Base-by-base conservation (phyloP, 53 echinoderm and acorn worm genomes). In the Glandiceps talaboti region DNA sequence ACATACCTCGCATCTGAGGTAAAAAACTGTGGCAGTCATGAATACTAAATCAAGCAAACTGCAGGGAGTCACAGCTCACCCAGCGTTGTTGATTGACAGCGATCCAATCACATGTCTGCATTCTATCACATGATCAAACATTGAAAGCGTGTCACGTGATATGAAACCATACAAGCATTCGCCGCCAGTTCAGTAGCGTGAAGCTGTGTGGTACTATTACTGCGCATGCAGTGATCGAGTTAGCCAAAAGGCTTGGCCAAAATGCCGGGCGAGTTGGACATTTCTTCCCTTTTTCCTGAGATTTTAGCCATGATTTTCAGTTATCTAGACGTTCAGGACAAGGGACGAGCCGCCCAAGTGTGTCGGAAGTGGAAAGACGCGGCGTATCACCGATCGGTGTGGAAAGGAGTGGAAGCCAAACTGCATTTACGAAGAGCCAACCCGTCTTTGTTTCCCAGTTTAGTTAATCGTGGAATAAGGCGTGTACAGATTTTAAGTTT, bases 371-470 rank as follows among this genome's bases (percentile, higher is more conserved):
- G 93, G 99, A 83, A 92, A 80, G 99, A 97, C 79, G 92, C 99
- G 27, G 81, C 93, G 74, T 97, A 97, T 32, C 93, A 93, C 80
- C 99, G 99, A 78, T 97, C 93, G 80, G 93, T 97, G 82, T 97
- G 99, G 99, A 84, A 92, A 84, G 93, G 99, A 74, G 99, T 97
- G 80, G 99, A 97, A 86, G 99, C 99, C 74, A 97, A 97, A 82
- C 88, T 93, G 28, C 99, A 93, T 80, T 87, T 97, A 76, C 90
- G 92, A 30, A 86, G 93, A 72, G 80, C 89, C 74, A 97, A 93
- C 83, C 90, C 99, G 82, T 93, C 99, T 86, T 90, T 97, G 91
- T 97, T 97, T 82, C 91, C 93, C 45, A 97, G 99, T 78, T 91
- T 97, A 29, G 92, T 93, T 76, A 82, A 90, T 74, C 83, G 99